phyloP scores from a whole-genome alignment of 2,113 vertebrate genomes.

The Nerophis lumbriciformis region DNA sequence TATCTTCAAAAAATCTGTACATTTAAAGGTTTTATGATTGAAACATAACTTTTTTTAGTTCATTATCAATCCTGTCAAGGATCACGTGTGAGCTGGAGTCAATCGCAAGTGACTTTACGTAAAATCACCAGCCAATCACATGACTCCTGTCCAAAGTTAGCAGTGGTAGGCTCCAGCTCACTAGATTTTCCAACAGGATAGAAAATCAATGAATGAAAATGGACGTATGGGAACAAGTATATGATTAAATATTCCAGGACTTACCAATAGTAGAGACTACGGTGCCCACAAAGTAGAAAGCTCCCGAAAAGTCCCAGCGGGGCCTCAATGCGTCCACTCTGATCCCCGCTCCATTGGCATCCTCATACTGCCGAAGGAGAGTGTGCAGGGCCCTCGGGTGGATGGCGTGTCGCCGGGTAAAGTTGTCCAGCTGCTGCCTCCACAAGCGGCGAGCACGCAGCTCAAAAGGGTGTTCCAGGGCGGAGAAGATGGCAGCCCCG shows the following conservation, averaged over 20 bases:
- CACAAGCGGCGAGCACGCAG: conserved; percentile 61
- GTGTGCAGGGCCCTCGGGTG: conserved; percentile 55
- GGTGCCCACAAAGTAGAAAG: conserved; percentile 76
- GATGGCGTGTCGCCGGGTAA: conserved; percentile 63
- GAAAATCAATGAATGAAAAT: too few species aligned
- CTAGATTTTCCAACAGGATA: too few species aligned
- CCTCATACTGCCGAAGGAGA: conserved; percentile 72
- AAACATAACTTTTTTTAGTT: too few species aligned
- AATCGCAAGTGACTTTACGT: too few species aligned
- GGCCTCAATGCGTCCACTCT: conserved; percentile 69
- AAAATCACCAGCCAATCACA: too few species aligned
- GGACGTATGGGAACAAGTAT: background rate
- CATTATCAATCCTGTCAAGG: too few species aligned
- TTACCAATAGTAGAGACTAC: conserved; percentile 77
- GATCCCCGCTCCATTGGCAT: conserved; percentile 70
- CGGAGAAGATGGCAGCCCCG: conserved; percentile 75
- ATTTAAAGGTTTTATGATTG: too few species aligned
- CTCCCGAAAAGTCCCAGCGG: conserved; percentile 77
- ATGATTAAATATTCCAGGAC: background rate
- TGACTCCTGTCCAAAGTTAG: too few species aligned
- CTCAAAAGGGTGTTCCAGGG: conserved; percentile 71
- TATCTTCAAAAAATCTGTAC: too few species aligned
- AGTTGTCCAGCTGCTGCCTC: conserved; percentile 70
- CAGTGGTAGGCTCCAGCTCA: too few species aligned
- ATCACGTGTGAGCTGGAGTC: too few species aligned